Evolutionary conservation across 2,888 invertebrate species (phyloP).

Genomic region (Ligdia adustata): DNA sequence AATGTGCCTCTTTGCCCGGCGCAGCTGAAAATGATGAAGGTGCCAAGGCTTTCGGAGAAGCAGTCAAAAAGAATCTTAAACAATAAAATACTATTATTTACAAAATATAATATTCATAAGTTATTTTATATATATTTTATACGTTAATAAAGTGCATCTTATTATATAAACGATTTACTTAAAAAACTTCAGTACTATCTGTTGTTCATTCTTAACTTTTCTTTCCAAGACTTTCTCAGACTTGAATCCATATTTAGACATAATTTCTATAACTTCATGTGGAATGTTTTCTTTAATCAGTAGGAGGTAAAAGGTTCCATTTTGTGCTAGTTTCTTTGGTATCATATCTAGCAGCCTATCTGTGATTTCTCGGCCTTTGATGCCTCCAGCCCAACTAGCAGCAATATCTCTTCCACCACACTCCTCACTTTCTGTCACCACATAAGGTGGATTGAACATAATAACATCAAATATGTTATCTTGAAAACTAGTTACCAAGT

Average conservation of each 20-base stretch:
- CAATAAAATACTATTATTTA: slow-evolving; percentile 42
- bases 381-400: slow-evolving; percentile 92
- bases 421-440: slow-evolving; percentile 92
- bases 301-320: slow-evolving; percentile 94
- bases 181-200: slow-evolving; percentile 89
- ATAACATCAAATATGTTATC: slow-evolving; percentile 90
- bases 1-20: slow-evolving; percentile 83
- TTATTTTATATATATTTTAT: slow-evolving; percentile 27
- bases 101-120: slow-evolving; percentile 30
- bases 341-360: slow-evolving; percentile 88
- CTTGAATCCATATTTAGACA: slow-evolving; percentile 83
- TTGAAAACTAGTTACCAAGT: slow-evolving; percentile 84
- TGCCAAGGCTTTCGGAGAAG: slow-evolving; percentile 82
- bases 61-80: slow-evolving; percentile 79
- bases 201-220: slow-evolving; percentile 93
- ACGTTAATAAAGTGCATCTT: slow-evolving; percentile 26
- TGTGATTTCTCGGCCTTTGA: slow-evolving; percentile 89
- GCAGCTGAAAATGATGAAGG: slow-evolving; percentile 85
- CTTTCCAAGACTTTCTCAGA: slow-evolving; percentile 87
- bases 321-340: slow-evolving; percentile 87
- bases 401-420: slow-evolving; percentile 81
- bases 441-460: slow-evolving; percentile 99
- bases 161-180: slow-evolving; percentile 40
- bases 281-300: slow-evolving; percentile 95
- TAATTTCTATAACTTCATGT: slow-evolving; percentile 85